Evolutionary conservation across 2,113 vertebrate genomes (phyloP).

Genomic region (Motacilla tschutschensis): DNA sequence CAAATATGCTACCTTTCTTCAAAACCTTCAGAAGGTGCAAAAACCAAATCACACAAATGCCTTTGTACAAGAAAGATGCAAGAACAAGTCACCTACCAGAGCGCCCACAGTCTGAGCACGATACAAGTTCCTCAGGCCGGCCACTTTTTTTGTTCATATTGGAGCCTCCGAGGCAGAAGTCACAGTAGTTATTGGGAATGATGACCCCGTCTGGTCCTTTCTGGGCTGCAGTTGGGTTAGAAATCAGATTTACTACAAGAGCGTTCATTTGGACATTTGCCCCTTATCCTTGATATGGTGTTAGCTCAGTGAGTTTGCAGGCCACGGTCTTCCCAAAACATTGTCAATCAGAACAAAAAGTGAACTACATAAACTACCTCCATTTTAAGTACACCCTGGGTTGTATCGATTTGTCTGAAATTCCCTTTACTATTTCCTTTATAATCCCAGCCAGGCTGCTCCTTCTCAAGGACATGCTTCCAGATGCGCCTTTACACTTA

Average conservation of each 20-base stretch:
- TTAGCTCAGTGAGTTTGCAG: not conserved
- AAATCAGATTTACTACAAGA: conserved; percentile 40
- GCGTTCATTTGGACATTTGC: not conserved
- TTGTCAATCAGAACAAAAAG: not conserved
- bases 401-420: not conserved
- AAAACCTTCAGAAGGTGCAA: not conserved
- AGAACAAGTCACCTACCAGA: conserved; percentile 84
- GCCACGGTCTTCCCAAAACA: not conserved
- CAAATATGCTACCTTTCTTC: not conserved
- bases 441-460: not conserved
- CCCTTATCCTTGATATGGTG: not conserved
- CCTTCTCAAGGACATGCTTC: not conserved
- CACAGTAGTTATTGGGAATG: conserved; percentile 95
- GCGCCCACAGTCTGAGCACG: conserved; percentile 88
- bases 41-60: not conserved
- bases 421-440: not conserved
- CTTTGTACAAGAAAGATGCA: conserved; percentile 31
- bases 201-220: conserved; percentile 88
- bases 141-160: conserved; percentile 91
- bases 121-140: conserved; percentile 91
- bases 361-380: not conserved
- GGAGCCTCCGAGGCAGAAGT: conserved; percentile 93
- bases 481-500: not conserved
- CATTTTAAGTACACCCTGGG: not conserved
- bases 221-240: conserved; percentile 77